Conservation (phyloP, 2,113 vertebrate species). For the Trachemys scripta region DNA sequence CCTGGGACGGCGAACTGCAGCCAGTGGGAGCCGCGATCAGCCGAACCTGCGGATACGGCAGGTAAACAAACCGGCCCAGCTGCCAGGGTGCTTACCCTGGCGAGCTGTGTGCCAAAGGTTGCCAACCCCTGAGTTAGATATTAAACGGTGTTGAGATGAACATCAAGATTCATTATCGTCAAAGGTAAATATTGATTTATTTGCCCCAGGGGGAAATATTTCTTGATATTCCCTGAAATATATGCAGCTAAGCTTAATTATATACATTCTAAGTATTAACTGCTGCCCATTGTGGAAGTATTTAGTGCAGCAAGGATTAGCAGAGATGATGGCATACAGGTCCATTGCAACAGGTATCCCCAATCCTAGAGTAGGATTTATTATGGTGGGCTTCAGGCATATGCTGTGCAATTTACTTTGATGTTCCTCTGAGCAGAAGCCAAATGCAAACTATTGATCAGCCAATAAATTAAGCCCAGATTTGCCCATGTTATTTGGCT, state of each 20-base stretch:
- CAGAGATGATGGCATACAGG: rapidly evolving
- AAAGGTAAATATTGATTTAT: not conserved
- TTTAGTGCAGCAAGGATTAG: not conserved
- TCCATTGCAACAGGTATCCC: not conserved
- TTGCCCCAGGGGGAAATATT: not conserved
- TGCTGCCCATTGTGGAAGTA: not conserved
- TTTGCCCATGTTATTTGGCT: not conserved
- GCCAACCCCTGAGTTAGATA: not conserved
- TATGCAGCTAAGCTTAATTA: rapidly evolving
- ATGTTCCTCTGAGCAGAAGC: not conserved
- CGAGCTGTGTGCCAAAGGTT: too few species aligned
- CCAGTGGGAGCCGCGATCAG: too few species aligned
- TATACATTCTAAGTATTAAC: not conserved
- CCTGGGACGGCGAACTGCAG: too few species aligned
- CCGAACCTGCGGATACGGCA: too few species aligned
- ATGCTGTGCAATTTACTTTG: not conserved
- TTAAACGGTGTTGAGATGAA: not conserved
- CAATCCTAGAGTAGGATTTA: not conserved
- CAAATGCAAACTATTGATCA: not conserved
- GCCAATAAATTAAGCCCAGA: not conserved
- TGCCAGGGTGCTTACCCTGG: too few species aligned
- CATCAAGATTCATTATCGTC: not conserved
- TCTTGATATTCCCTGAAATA: not conserved
- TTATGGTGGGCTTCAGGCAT: not conserved
- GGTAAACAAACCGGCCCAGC: too few species aligned